Evolutionary conservation across 2,797 vertebrate species (phyloP).

Genomic region (Syngnathus rostellatus): DNA sequence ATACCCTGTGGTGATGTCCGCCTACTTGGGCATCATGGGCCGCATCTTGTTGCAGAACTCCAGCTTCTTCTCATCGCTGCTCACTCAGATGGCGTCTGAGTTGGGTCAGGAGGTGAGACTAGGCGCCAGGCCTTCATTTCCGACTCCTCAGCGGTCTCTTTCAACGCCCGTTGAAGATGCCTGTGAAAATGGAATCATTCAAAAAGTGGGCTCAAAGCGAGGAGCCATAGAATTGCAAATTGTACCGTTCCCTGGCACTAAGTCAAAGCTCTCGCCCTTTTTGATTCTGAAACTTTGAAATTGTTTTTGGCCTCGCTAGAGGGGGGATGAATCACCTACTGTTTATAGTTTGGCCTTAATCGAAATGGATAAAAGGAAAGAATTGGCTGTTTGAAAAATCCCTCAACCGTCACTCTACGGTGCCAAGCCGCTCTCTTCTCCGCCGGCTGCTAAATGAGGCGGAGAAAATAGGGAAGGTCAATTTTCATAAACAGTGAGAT

Average conservation of each 20-base stretch:
- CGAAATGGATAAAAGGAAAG: constrained; percentile 14
- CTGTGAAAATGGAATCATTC: constrained; percentile 33
- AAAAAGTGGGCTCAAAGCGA: constrained; percentile 28
- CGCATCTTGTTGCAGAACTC: constrained; percentile 89
- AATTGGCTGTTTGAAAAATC: constrained; percentile 4
- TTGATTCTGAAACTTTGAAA: constrained; percentile 12
- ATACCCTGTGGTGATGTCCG: constrained; percentile 94
- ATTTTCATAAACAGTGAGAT: constrained; percentile 1
- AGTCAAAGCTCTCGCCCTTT: neutral
- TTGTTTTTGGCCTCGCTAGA: constrained; percentile 7
- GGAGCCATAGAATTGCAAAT: constrained; percentile 43
- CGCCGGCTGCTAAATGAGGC: neutral
- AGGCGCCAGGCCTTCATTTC: constrained; percentile 26
- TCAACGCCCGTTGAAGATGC: constrained; percentile 15
- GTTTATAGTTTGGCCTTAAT: constrained; percentile 18
- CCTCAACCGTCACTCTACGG: neutral
- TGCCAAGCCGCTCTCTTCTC: neutral
- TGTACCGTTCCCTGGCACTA: constrained; percentile 9
- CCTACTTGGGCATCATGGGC: constrained; percentile 87
- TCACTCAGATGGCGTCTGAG: constrained; percentile 85
- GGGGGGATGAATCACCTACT: constrained; percentile 12
- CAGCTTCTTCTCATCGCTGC: constrained; percentile 84
- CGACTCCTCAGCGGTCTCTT: constrained; percentile 29
- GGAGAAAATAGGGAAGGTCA: neutral
- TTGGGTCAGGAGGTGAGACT: constrained; percentile 81